phyloP scores from a whole-genome alignment of 2,888 invertebrate species.

The Geotrupes spiniger region DNA sequence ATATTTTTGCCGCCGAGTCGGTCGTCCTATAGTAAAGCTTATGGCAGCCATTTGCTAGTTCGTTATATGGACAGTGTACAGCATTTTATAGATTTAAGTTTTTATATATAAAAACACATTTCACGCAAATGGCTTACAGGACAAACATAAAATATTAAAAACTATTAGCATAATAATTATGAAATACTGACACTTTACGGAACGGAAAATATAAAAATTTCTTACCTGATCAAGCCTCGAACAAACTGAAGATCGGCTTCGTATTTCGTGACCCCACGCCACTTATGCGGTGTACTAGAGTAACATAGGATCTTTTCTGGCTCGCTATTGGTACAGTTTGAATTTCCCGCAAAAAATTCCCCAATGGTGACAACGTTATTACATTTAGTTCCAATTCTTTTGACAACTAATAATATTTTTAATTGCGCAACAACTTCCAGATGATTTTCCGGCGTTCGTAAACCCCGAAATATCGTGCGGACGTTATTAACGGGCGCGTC shows the following conservation, averaged over 20 bases:
- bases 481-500: no score
- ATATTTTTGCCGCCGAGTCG: slow-evolving; percentile 27
- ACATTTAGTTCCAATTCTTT: slow-evolving; percentile 56
- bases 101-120: slow-evolving; percentile 35
- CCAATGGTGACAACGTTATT: slow-evolving; percentile 54
- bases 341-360: slow-evolving; percentile 58
- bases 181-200: slow-evolving; percentile 53
- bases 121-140: slow-evolving; percentile 34
- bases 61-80: slow-evolving; percentile 49
- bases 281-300: slow-evolving; percentile 60
- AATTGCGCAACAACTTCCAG: slow-evolving; percentile 44
- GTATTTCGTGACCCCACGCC: slow-evolving; percentile 64
- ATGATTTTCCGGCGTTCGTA: slow-evolving; percentile 10
- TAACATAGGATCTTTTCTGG: slow-evolving; percentile 45
- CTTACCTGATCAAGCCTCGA: slow-evolving; percentile 59
- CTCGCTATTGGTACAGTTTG: slow-evolving; percentile 56
- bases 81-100: slow-evolving; percentile 45
- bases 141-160: slow-evolving; percentile 40
- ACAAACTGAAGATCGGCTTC: slow-evolving; percentile 60
- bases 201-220: slow-evolving; percentile 56
- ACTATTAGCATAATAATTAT: slow-evolving; percentile 44
- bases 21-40: slow-evolving; percentile 52
- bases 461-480: no score
- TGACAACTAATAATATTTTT: slow-evolving; percentile 47
- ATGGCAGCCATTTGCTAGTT: slow-evolving; percentile 56